Percentiles rank a stretch among this genome's conserved stretches.
These are phyloP conservation scores for Siderastrea radians DNA, from an alignment of 92 coral and sea anemone species.

Conservation along the genomic window DNA sequence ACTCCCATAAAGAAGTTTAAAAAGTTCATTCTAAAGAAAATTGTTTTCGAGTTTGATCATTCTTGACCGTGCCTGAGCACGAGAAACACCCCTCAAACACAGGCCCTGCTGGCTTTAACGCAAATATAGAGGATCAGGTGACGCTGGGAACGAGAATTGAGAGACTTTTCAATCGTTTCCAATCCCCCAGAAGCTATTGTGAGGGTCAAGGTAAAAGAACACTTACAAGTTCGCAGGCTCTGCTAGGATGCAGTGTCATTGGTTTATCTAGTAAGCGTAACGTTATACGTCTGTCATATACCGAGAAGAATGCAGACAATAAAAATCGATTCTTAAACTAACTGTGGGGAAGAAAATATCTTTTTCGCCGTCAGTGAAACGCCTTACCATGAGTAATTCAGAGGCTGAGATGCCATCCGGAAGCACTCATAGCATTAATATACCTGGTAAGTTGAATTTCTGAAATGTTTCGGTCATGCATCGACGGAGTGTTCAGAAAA, in stretches of 20 bases:
- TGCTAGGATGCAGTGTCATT: not conserved
- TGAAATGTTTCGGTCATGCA: not conserved
- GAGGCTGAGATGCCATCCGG: not conserved
- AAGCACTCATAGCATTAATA: not conserved
- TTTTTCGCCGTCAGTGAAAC: too few species aligned
- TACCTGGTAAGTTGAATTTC: slow-evolving; percentile 13
- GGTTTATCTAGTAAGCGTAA: not conserved
- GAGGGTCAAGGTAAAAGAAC: not conserved
- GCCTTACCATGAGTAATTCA: slow-evolving; percentile 2
- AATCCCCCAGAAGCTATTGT: too few species aligned
- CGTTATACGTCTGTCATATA: not conserved
- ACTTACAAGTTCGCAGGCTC: not conserved
- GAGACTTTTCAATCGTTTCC: too few species aligned
- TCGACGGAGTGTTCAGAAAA: not conserved
- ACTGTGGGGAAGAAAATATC: not conserved
- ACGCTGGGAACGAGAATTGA: too few species aligned
- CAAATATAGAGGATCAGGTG: too few species aligned
- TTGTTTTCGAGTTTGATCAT: too few species aligned
- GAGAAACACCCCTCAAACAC: too few species aligned
- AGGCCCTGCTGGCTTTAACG: too few species aligned
- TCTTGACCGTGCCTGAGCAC: too few species aligned
- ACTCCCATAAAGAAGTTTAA: too few species aligned
- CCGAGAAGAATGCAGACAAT: not conserved
- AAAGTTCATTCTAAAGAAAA: too few species aligned
- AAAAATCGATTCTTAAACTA: not conserved